Evolutionary conservation across 2,797 vertebrate genomes (phyloP).

Genomic region (Sebastes steindachneri): DNA sequence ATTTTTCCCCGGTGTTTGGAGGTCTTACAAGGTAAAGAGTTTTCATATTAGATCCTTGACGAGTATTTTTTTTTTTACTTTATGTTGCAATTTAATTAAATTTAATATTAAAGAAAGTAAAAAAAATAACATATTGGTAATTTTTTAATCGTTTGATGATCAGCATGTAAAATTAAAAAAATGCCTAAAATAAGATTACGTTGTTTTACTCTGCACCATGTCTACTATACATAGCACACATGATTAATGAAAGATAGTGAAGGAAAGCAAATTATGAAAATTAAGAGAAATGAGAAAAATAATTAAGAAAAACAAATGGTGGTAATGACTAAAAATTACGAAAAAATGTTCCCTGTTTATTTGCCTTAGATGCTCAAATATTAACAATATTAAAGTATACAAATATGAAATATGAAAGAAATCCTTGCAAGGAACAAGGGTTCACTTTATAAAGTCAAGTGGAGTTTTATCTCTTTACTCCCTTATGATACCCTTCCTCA

Average conservation of each 20-base stretch:
- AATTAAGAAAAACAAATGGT: neutral
- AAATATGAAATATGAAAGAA: neutral
- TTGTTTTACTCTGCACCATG: neutral
- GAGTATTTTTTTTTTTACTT: neutral
- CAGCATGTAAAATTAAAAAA: neutral
- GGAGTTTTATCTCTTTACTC: slow-evolving; percentile 13
- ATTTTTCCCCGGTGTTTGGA: fast-evolving
- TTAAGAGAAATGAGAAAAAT: neutral
- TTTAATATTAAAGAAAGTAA: neutral
- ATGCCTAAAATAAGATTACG: neutral
- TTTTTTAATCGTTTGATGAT: neutral
- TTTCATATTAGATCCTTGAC: neutral
- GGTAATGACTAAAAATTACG: neutral
- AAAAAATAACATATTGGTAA: neutral
- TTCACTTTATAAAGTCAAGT: slow-evolving; percentile 33
- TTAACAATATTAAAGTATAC: neutral
- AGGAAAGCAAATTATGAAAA: neutral
- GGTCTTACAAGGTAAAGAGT: neutral
- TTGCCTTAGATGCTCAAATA: neutral
- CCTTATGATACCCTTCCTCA: slow-evolving; percentile 35
- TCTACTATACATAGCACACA: neutral
- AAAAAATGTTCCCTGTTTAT: neutral
- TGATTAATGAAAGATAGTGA: neutral
- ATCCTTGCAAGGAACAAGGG: neutral
- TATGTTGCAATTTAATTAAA: neutral